Evolutionary conservation across 2,113 vertebrate genomes (phyloP).

Genomic region (Nesoenas mayeri): DNA sequence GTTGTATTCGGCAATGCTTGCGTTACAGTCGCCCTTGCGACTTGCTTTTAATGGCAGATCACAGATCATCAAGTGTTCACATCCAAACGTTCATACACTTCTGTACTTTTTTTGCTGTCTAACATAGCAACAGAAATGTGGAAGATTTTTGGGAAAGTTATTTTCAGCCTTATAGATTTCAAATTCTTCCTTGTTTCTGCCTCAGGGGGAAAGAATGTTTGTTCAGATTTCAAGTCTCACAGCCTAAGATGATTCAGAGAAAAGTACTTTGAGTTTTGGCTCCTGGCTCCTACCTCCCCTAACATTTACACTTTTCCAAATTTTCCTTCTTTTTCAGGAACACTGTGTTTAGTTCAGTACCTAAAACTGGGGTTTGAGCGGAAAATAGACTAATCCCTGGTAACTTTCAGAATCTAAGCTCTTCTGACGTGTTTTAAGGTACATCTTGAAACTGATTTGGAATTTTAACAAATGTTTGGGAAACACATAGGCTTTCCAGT

Average conservation of each 20-base stretch:
- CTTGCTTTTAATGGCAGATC: background rate
- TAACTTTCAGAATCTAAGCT: background rate
- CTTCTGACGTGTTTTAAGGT: background rate
- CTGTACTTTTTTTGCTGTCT: background rate
- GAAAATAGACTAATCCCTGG: background rate
- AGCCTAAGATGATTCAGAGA: background rate
- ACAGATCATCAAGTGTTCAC: background rate
- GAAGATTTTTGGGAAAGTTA: background rate
- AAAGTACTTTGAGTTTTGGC: background rate
- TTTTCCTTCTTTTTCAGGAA: conserved; percentile 24
- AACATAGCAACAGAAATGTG: background rate
- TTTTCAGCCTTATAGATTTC: background rate
- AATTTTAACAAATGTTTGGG: background rate
- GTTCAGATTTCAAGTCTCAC: background rate
- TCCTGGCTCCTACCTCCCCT: background rate
- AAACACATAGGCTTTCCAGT: background rate
- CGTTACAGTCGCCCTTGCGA: background rate
- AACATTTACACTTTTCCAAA: background rate
- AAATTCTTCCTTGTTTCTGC: background rate
- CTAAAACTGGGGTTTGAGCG: background rate
- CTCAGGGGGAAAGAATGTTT: background rate
- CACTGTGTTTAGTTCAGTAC: background rate
- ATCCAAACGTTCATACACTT: background rate
- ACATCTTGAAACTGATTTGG: background rate
- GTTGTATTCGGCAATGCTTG: background rate